Conservation (phyloP, 2,797 vertebrate genomes). For the Chelonia mydas region DNA sequence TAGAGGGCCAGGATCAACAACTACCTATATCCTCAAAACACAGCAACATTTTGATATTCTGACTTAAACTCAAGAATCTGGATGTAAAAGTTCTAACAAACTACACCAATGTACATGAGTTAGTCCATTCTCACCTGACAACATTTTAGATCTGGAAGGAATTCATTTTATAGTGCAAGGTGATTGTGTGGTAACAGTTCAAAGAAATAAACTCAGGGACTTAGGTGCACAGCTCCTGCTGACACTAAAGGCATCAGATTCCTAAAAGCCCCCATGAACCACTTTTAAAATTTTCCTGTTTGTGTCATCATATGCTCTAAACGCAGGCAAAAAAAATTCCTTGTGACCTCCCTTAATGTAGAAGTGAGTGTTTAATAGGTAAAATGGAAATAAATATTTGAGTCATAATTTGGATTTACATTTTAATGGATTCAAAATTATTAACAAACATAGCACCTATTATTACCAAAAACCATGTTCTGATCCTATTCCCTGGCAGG, state of each 20-base stretch:
- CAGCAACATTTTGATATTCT: neutral
- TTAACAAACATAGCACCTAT: neutral
- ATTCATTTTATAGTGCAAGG: fast-evolving
- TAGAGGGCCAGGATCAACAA: neutral
- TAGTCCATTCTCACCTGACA: fast-evolving
- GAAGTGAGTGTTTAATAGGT: neutral
- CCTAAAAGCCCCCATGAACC: neutral
- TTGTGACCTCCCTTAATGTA: fast-evolving
- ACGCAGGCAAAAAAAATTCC: neutral
- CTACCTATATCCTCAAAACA: neutral
- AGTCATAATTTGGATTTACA: neutral
- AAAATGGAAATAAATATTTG: neutral
- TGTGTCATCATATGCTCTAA: neutral
- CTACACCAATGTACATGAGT: neutral
- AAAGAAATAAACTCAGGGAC: fast-evolving
- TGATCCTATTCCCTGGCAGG: fast-evolving
- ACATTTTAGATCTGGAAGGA: neutral
- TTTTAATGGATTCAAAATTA: fast-evolving
- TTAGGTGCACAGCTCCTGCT: neutral
- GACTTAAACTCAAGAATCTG: neutral
- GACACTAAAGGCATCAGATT: neutral
- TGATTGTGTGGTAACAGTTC: fast-evolving
- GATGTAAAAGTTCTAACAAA: neutral
- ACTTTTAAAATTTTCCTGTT: neutral
- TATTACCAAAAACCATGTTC: neutral